These are phyloP conservation scores for Falco berigora DNA, from an alignment of 2,797 vertebrate genomes.

Conservation along the genomic window DNA sequence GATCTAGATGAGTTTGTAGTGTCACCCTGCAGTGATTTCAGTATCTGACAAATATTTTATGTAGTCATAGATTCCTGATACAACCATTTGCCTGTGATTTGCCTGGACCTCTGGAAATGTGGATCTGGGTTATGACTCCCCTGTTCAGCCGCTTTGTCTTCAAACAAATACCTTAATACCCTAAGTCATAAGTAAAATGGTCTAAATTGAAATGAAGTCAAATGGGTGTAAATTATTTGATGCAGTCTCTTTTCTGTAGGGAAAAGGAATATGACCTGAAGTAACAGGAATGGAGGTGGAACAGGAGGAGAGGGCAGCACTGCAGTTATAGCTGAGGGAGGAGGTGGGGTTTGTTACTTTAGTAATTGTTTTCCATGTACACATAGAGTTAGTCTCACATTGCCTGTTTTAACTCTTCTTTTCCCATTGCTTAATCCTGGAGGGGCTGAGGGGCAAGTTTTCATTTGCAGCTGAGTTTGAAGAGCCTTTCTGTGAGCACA, in stretches of 20 bases:
- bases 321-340: not conserved
- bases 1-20: not conserved
- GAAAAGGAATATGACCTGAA: not conserved
- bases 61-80: not conserved
- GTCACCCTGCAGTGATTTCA: not conserved
- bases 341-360: not conserved
- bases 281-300: not conserved
- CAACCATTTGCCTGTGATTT: not conserved
- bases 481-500: not conserved
- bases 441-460: not conserved
- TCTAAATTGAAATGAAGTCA: not conserved
- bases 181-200: not conserved
- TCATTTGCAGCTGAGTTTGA: not conserved
- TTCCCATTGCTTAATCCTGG: not conserved
- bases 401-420: not conserved
- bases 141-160: not conserved
- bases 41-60: not conserved
- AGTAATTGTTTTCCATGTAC: not conserved
- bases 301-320: not conserved
- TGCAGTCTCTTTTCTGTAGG: not conserved
- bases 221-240: not conserved
- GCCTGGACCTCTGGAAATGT: not conserved
- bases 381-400: not conserved
- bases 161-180: not conserved
- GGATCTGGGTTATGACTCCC: not conserved